These are phyloP conservation scores for Bombus confusus DNA, from an alignment of 1,140 invertebrate genomes.

Conservation along the genomic window DNA sequence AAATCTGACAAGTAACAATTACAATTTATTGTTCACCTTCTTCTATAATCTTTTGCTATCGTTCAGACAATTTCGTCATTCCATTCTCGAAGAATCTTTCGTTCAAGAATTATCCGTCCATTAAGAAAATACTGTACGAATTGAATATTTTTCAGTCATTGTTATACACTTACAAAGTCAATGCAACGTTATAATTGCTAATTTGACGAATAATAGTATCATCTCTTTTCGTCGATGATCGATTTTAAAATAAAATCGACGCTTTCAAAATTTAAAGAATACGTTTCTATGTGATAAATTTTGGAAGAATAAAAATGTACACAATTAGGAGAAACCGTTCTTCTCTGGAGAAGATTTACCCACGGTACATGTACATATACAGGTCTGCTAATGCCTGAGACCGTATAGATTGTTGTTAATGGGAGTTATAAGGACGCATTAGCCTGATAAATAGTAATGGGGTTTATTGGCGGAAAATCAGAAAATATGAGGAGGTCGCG, in stretches of 20 bases:
- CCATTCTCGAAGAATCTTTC: neutral
- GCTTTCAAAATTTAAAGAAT: too few relatives aligned
- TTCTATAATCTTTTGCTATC: neutral
- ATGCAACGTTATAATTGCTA: too few relatives aligned
- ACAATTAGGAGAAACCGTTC: conserved; percentile 59
- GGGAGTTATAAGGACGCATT: conserved; percentile 81
- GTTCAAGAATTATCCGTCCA: too few relatives aligned
- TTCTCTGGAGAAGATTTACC: conserved; percentile 59
- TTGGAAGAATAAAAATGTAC: conserved; percentile 12
- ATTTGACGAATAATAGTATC: too few relatives aligned
- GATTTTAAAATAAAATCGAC: neutral
- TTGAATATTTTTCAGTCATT: too few relatives aligned
- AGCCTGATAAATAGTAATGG: conserved; percentile 83
- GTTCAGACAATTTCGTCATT: neutral
- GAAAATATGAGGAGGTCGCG: conserved; percentile 78
- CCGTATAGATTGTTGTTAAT: conserved; percentile 81
- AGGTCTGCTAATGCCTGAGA: conserved; percentile 72
- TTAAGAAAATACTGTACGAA: too few relatives aligned
- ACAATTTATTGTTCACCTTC: too few relatives aligned
- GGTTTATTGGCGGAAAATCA: conserved; percentile 82
- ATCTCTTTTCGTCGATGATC: neutral
- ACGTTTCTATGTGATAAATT: too few relatives aligned
- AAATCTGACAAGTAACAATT: too few relatives aligned
- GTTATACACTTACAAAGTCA: too few relatives aligned
- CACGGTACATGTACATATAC: conserved; percentile 45